These are phyloP conservation scores for Crossaster papposus DNA, from an alignment of 53 echinoderm and acorn worm species.

Conservation along the genomic window DNA sequence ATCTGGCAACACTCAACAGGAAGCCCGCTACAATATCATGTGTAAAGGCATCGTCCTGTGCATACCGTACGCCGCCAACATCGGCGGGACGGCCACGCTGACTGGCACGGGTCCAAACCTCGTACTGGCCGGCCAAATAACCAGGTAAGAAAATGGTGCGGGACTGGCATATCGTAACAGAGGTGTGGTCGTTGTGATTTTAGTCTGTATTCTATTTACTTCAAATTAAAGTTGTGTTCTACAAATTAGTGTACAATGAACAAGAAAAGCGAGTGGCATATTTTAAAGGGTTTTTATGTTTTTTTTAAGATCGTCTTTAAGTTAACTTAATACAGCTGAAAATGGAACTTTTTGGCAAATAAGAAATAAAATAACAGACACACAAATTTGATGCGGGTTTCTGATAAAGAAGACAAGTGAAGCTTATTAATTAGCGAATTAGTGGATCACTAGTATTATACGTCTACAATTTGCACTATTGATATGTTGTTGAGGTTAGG, in stretches of 20 bases:
- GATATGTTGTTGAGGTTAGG: too few species aligned
- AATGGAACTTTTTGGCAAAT: too few species aligned
- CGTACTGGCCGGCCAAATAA: slow-evolving; percentile 67
- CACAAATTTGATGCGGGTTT: too few species aligned
- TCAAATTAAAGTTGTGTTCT: too few species aligned
- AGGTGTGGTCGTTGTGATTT: background rate
- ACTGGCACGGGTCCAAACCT: slow-evolving; percentile 88
- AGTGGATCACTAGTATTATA: too few species aligned
- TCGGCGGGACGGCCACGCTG: slow-evolving; percentile 86
- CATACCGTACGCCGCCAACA: slow-evolving; percentile 88
- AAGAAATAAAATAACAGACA: too few species aligned
- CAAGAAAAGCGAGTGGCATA: too few species aligned
- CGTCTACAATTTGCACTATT: too few species aligned
- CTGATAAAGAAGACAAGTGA: too few species aligned
- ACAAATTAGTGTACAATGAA: too few species aligned
- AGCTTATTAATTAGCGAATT: too few species aligned
- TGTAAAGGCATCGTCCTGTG: slow-evolving; percentile 80
- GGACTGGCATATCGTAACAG: background rate
- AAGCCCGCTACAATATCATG: slow-evolving; percentile 43
- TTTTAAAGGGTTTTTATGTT: background rate
- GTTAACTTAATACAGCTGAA: background rate
- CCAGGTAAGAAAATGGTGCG: slow-evolving; percentile 36
- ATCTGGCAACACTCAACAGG: background rate
- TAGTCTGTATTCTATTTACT: too few species aligned
- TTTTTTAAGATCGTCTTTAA: background rate